Evolutionary conservation across 2,113 vertebrate species (phyloP), one percentile per base, ranked within the genome.

Genomic region (Bos indicus): DNA sequence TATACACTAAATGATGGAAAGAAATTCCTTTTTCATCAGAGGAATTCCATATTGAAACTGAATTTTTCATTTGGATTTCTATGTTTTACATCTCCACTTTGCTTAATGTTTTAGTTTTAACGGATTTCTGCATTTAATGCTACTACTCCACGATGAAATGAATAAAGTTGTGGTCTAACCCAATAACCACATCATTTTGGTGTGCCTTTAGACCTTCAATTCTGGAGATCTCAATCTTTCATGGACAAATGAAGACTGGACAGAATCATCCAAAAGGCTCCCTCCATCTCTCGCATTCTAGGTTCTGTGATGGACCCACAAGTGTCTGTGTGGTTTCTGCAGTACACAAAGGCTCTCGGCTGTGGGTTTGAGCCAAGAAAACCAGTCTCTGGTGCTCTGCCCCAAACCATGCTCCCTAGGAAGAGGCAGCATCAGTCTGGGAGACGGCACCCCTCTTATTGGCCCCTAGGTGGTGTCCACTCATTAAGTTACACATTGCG

Each of bases 91-190:
- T 87, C 94, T 96, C 81, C 95, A 85, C 74, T 89, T 94, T 97
- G 88, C 83, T 97, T 96, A 71, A 95, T 93, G 97, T 97, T 86
- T 97, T 93, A 64, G 94, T 98, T 98, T 95, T 96, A 93, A 94
- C 92, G 52, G 97, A 97, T 71, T 87, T 97, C 88, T 88, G 57
- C 92, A 95, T 97, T 96, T 93, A 97, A 97, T 95, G 56, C 80
- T 96, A 94, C 88, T 94, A 67, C 91, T 81, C 91, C 97, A 90
- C 90, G 85, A 88, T 59, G 97, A 92, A 97, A 96, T 95, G 91
- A 96, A 97, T 94, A 95, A 78, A 96, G 62, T 64, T 91, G 93
- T 96, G 52, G 78, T 78, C 10, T 80, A 54, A 51, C 9, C 19
- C 21, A 83, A 30, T 23, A 83, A 25, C 5, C 11, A 5, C 0